Percentiles rank a stretch among this genome's conserved stretches.
phyloP scores from a whole-genome alignment of 2,797 vertebrate genomes.

The Epinephelus malabaricus region DNA sequence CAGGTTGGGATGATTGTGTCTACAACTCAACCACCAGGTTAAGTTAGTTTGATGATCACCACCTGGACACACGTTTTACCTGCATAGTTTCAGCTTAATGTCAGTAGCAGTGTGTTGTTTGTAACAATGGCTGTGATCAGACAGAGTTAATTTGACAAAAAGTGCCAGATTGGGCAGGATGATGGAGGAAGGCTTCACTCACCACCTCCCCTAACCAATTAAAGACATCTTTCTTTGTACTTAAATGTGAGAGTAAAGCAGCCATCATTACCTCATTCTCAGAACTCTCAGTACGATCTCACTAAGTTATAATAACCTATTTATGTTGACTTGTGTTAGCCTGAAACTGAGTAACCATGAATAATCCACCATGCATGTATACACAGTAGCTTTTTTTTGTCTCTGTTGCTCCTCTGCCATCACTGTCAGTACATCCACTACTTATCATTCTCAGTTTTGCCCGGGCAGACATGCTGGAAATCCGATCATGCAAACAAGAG shows the following conservation, averaged over 20 bases:
- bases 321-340: not conserved
- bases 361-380: not conserved
- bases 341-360: not conserved
- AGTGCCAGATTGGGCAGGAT: no score
- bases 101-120: no score
- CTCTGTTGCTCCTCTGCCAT: not conserved
- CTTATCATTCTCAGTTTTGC: not conserved
- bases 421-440: not conserved
- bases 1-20: no score
- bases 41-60: no score
- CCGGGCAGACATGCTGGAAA: not conserved
- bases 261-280: not conserved
- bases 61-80: no score
- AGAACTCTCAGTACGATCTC: not conserved
- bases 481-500: constrained; percentile 20
- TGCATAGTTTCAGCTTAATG: no score
- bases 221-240: no score
- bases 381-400: not conserved
- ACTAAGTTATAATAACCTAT: no score
- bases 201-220: no score
- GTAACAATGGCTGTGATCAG: not conserved
- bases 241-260: not conserved
- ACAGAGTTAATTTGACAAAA: not conserved
- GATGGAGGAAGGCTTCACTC: no score
- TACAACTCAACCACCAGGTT: no score